A percentile compares a stretch with the other conserved stretches of the same genome.
phyloP scores from a whole-genome alignment of 2,888 invertebrate species.

The Pammene fasciana region DNA sequence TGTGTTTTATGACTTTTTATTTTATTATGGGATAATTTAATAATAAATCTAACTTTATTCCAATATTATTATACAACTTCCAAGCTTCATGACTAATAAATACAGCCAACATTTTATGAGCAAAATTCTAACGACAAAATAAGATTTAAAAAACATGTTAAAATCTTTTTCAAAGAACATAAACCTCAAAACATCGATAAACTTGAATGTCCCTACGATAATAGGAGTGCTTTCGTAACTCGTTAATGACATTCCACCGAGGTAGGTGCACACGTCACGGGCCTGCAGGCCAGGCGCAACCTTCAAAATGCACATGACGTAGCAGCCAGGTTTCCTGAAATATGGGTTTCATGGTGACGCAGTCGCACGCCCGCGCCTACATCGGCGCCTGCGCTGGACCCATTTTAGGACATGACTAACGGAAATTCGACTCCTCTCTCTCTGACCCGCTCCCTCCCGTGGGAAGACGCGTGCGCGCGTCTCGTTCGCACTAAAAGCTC shows the following conservation, averaged over 20 bases:
- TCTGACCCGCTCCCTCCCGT: constrained; percentile 79
- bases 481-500: constrained; percentile 81
- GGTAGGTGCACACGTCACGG: constrained; percentile 72
- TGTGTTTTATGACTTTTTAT: too few relatives aligned
- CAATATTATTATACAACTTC: neutral
- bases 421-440: constrained; percentile 86
- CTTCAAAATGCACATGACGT: constrained; percentile 67
- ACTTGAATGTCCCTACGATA: constrained; percentile 51
- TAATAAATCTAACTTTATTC: neutral
- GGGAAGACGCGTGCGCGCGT: constrained; percentile 68
- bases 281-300: constrained; percentile 57
- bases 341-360: constrained; percentile 80
- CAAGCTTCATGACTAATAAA: neutral
- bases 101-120: neutral
- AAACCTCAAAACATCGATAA: constrained; percentile 48
- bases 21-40: neutral
- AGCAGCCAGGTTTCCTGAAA: constrained; percentile 77
- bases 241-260: constrained; percentile 77
- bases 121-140: constrained; percentile 17
- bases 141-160: constrained; percentile 7
- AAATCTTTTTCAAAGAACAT: constrained; percentile 27
- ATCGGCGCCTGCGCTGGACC: constrained; percentile 84
- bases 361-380: constrained; percentile 82
- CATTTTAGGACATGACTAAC: constrained; percentile 89
- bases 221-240: constrained; percentile 65